Percentiles rank a stretch among this genome's conserved stretches.
Conservation (phyloP, 1,140 invertebrate species). For the Camponotus pennsylvanicus region DNA sequence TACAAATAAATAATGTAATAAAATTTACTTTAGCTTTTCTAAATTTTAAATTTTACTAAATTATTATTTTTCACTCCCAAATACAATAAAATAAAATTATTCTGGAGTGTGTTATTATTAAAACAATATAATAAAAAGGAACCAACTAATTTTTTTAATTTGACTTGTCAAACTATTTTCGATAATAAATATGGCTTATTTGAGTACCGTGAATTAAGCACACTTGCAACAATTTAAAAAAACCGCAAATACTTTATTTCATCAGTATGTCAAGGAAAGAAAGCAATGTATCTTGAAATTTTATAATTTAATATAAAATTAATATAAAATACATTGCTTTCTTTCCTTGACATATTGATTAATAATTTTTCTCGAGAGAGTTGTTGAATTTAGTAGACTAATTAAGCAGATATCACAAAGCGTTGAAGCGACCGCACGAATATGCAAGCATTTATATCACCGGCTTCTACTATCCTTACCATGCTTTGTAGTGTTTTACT, state of each 20-base stretch:
- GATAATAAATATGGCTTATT: background rate
- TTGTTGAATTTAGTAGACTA: background rate
- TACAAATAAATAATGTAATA: background rate
- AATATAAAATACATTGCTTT: background rate
- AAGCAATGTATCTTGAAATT: background rate
- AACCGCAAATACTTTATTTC: background rate
- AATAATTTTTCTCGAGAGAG: constrained; percentile 10
- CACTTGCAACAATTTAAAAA: background rate
- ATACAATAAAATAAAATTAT: background rate
- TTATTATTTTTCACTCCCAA: background rate
- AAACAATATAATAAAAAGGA: background rate
- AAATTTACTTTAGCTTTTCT: background rate
- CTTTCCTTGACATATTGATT: background rate
- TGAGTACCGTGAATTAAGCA: background rate
- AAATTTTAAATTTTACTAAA: background rate
- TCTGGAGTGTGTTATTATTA: background rate
- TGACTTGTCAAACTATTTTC: background rate
- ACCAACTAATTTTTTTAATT: background rate
- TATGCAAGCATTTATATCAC: constrained; percentile 44
- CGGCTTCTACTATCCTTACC: background rate
- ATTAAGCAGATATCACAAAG: background rate
- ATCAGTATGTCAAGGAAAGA: background rate
- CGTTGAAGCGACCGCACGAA: background rate
- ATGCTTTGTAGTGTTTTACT: constrained; percentile 4
- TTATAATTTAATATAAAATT: background rate